Evolutionary conservation across 1,140 invertebrate species (phyloP).

Genomic region (Drosophila oshimai): DNA sequence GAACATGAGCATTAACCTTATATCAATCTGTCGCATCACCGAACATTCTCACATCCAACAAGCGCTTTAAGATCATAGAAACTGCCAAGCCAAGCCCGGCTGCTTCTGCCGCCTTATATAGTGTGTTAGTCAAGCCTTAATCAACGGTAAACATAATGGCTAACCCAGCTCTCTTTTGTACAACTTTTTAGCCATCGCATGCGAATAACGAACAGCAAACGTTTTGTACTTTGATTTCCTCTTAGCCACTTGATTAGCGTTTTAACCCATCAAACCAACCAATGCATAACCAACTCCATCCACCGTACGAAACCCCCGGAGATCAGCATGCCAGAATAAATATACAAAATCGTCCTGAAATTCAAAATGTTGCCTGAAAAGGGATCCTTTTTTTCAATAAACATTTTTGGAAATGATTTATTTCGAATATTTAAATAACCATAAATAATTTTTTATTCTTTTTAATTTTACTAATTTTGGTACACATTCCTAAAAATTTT

Average conservation of each 20-base stretch:
- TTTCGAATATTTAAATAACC: too few relatives aligned
- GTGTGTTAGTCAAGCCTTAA: conserved; percentile 59
- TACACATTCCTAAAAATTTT: too few relatives aligned
- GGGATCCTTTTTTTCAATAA: too few relatives aligned
- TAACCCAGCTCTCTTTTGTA: conserved; percentile 47
- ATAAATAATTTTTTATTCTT: too few relatives aligned
- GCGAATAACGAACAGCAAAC: conserved; percentile 18
- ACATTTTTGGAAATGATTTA: too few relatives aligned
- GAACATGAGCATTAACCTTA: conserved; percentile 57
- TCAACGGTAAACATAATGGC: conserved; percentile 67
- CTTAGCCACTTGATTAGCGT: conserved; percentile 19
- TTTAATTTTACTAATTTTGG: too few relatives aligned
- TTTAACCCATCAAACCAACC: conserved; percentile 13
- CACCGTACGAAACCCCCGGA: conserved; percentile 27
- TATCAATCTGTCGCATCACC: conserved; percentile 64
- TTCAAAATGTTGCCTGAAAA: not conserved
- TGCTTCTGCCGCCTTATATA: conserved; percentile 56
- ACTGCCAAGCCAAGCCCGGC: conserved; percentile 38
- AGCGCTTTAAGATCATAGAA: conserved; percentile 52
- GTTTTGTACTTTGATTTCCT: conserved; percentile 33
- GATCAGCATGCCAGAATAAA: conserved; percentile 53
- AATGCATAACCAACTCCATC: conserved; percentile 37
- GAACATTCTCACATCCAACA: conserved; percentile 52
- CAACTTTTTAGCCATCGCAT: conserved; percentile 58
- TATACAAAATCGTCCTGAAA: not conserved